Percentiles rank a stretch among this genome's conserved stretches.
Conservation (phyloP, 2,113 vertebrate species). For the Psephotus haematonotus region DNA sequence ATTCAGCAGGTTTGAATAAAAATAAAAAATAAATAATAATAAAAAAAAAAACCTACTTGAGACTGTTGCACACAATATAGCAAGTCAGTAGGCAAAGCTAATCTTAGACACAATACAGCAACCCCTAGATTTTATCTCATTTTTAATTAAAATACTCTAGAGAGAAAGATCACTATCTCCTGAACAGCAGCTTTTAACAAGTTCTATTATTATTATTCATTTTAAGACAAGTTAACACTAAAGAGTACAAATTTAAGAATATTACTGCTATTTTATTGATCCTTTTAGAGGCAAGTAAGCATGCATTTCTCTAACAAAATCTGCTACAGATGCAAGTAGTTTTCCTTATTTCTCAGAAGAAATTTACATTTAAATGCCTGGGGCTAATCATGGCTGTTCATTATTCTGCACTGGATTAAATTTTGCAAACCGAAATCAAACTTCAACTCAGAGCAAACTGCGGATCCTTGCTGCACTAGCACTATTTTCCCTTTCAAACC, state of each 20-base stretch:
- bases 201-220: background rate
- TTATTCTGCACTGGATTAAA: constrained; percentile 32
- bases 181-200: constrained; percentile 2
- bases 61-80: background rate
- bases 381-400: background rate
- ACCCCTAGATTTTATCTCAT: constrained; percentile 35
- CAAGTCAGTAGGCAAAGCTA: background rate
- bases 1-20: background rate
- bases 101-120: background rate
- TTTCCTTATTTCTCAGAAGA: background rate
- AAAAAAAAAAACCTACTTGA: background rate
- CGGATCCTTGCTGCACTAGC: accelerated
- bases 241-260: background rate
- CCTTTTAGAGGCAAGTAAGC: background rate
- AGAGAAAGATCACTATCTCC: constrained; percentile 20
- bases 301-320: background rate
- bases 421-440: background rate
- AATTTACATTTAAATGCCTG: background rate
- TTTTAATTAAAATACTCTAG: constrained; percentile 48
- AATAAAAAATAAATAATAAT: too few relatives aligned
- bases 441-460: background rate
- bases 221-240: background rate
- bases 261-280: background rate
- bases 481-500: background rate
- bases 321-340: background rate